Evolutionary conservation across 1,140 invertebrate species (phyloP).

Genomic region (Zophobas atratus): DNA sequence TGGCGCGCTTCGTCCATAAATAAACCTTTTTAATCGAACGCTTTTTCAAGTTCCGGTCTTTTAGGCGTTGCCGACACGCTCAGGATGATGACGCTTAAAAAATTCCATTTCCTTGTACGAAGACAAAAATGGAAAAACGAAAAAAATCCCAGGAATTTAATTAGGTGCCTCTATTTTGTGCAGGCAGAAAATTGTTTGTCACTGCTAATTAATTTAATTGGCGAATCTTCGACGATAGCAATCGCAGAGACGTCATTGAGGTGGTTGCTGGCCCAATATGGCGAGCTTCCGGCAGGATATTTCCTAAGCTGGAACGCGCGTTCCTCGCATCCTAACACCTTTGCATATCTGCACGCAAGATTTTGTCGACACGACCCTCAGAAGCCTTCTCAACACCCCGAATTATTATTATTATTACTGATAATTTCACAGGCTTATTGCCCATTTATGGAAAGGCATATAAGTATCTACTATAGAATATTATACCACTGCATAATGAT

Average conservation of each 20-base stretch:
- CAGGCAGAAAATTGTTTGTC: conserved; percentile 24
- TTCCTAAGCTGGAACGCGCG: conserved; percentile 54
- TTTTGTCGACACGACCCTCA: conserved; percentile 17
- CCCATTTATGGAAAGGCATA: too few species aligned
- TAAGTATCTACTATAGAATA: too few species aligned
- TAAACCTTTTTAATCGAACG: background rate
- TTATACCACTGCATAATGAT: too few species aligned
- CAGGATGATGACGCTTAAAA: background rate
- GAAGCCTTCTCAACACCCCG: conserved; percentile 19
- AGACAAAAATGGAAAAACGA: background rate
- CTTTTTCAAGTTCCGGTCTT: background rate
- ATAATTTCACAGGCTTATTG: background rate
- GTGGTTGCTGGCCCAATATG: conserved; percentile 48
- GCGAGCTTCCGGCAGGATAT: conserved; percentile 53
- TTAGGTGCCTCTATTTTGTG: background rate
- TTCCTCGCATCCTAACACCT: conserved; percentile 50
- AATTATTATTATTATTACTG: conserved; percentile 8
- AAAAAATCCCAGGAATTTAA: conserved; percentile 6
- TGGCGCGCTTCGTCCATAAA: conserved; percentile 4
- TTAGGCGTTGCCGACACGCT: background rate
- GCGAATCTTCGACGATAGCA: conserved; percentile 29
- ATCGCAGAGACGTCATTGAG: conserved; percentile 35
- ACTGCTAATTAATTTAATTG: conserved; percentile 39
- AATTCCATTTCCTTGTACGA: background rate
- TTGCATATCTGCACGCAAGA: conserved; percentile 38